Base-by-base conservation (phyloP, 2,113 vertebrate species). In the Polypterus senegalus region DNA sequence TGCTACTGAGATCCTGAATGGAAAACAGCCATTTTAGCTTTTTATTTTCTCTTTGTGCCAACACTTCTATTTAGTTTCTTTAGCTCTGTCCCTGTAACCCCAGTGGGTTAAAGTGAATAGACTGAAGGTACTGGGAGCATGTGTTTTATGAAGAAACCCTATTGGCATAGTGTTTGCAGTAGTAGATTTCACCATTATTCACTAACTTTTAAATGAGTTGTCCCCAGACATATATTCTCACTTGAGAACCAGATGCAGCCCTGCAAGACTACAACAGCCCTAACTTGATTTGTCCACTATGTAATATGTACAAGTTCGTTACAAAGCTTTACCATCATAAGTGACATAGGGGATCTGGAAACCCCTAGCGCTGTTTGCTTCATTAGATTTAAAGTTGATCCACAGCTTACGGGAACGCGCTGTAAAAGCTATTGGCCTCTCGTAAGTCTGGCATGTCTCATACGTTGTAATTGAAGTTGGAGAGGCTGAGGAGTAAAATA, bases 331-430 rank as follows among this genome's bases (percentile, higher is more conserved):
- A 97, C 95, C 95, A 0, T 97, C 94, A 0, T 97, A 97, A 45
- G 94, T 97, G 59, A 97, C 95, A 0, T 97, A 98, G 57, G 95
- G 94, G 71, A 98, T 97, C 85, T 97, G 94, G 76, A 98, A 98
- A 68, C 95, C 95, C 1, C 92, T 82, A 60, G 92, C 94, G 0
- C 93, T 96, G 86, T 98, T 98, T 66, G 88, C 89, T 66, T 98
- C 95, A 0, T 94, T 98, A 59, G 94, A 95, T 81, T 97, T 97
- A 75, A 97, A 98, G 77, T 94, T 93, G 71, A 98, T 92, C 94
- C 95, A 98, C 61, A 98, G 92, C 5, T 96, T 92, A 3, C 95
- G 81, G 9, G 95, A 98, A 57, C 95, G 92, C 49, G 95, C 94
- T 0, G 95, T 97, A 83, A 98, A 98, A 68, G 95, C 95, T 0